phyloP scores from a whole-genome alignment of 2,888 invertebrate species.

The Rhagonycha fulva region DNA sequence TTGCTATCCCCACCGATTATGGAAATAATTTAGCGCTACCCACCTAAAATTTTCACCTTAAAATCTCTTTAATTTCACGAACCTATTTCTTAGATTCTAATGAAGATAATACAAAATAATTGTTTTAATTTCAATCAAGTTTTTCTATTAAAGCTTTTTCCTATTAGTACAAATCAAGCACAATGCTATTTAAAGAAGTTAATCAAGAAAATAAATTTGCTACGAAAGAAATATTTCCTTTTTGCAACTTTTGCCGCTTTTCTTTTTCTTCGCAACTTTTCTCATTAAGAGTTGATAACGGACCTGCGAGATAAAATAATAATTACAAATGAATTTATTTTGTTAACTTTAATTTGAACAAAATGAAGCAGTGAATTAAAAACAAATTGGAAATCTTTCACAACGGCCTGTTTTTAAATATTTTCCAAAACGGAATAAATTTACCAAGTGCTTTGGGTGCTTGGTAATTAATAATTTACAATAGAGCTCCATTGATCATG shows the following conservation, averaged over 20 bases:
- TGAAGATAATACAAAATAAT: neutral
- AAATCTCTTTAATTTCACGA: neutral
- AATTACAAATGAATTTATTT: constrained; percentile 34
- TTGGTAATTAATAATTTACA: constrained; percentile 3
- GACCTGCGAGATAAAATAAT: constrained; percentile 41
- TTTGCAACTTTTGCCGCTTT: constrained; percentile 47
- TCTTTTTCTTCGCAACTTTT: constrained; percentile 46
- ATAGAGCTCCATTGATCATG: constrained; percentile 2
- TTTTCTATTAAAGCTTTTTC: constrained; percentile 10
- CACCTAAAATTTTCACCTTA: neutral
- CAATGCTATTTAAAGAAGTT: constrained; percentile 40
- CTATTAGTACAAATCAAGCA: constrained; percentile 26
- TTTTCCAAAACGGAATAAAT: neutral
- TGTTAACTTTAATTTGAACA: constrained; percentile 36
- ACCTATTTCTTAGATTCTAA: neutral
- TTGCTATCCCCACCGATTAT: neutral
- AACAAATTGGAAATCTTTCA: constrained; percentile 22
- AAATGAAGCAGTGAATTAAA: constrained; percentile 21
- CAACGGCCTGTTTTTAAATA: neutral
- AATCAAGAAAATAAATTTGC: constrained; percentile 50
- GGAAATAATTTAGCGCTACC: neutral
- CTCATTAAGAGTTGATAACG: constrained; percentile 49
- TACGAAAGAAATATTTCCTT: constrained; percentile 44
- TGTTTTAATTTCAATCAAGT: constrained; percentile 11
- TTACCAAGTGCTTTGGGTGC: neutral